Base-by-base conservation (phyloP, 1,140 invertebrate genomes). In the Melitaea cinxia region DNA sequence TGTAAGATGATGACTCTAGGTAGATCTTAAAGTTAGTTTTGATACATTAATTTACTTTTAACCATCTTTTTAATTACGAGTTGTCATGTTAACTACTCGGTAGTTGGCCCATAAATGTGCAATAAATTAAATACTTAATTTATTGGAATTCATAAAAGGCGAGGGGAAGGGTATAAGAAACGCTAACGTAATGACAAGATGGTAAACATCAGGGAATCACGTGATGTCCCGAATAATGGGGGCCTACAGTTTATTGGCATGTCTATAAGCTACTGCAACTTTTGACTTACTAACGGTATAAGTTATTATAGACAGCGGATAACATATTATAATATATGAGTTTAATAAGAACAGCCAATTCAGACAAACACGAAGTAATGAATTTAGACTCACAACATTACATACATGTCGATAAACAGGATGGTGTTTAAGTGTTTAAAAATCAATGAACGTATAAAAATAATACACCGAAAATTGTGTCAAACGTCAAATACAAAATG, bases 221-320 rank as follows among this genome's bases (percentile, higher is more conserved):
- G 85, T 88, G 85, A 77, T 80, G 72, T 80, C 39, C 77, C 67
- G 65, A 81, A 84, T 80, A 77, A 79, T 67, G 67, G 70, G 68
- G 61, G 52, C 54, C 59, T 76, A 75, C 65, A 73, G 75, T 80
- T 83, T 80, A 81, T 82, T 77, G 72, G 72, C 80, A 73, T 71
- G 68, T 55, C 75, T 64, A 28, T 47, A 55, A 35, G 33, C 60
- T 61, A 55, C 68, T 70, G 42, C 57, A 67, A 65, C 50, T 66
- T 67, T 57, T 26, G 60, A 56, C 12, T 49, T 63, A 21, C n/a
- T 56, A 9, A 45, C 14, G 23, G 42, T 24, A 14, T 19, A 57
- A 49, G 14, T 14, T 47, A 56, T 47, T 68, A 60, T 39, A 66
- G 26, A 23, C 26, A 68, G 62, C 70, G 65, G 56, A 7, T 17